phyloP scores from a whole-genome alignment of 2,797 vertebrate genomes.

The Anisognathus igniventris region DNA sequence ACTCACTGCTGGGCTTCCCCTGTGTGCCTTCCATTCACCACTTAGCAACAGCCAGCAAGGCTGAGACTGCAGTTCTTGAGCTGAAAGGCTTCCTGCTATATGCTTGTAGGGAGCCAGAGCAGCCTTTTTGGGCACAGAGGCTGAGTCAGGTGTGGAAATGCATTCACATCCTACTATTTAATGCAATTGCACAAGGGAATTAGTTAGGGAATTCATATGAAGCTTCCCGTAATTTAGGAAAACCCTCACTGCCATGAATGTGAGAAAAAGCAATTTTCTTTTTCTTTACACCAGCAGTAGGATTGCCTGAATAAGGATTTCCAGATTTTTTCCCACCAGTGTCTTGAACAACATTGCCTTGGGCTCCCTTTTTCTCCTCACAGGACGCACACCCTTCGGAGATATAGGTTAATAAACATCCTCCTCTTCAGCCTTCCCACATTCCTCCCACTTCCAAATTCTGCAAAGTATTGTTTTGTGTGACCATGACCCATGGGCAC shows the following conservation, averaged over 20 bases:
- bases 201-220: background rate
- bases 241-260: background rate
- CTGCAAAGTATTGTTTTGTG: slow-evolving; percentile 42
- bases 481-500: background rate
- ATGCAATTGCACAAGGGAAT: background rate
- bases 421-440: background rate
- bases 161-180: background rate
- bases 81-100: background rate
- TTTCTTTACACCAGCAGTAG: background rate
- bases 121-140: background rate
- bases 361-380: background rate
- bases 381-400: background rate
- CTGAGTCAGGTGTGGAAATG: background rate
- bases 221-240: background rate
- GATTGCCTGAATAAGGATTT: background rate
- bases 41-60: background rate
- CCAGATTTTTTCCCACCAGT: background rate
- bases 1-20: background rate
- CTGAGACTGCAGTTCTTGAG: background rate
- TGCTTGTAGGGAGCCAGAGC: background rate
- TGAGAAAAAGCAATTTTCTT: background rate
- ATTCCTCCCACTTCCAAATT: slow-evolving; percentile 42
- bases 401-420: slow-evolving; percentile 41
- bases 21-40: background rate
- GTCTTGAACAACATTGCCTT: background rate